phyloP scores from a whole-genome alignment of 2,113 vertebrate genomes.

The Anhinga anhinga region DNA sequence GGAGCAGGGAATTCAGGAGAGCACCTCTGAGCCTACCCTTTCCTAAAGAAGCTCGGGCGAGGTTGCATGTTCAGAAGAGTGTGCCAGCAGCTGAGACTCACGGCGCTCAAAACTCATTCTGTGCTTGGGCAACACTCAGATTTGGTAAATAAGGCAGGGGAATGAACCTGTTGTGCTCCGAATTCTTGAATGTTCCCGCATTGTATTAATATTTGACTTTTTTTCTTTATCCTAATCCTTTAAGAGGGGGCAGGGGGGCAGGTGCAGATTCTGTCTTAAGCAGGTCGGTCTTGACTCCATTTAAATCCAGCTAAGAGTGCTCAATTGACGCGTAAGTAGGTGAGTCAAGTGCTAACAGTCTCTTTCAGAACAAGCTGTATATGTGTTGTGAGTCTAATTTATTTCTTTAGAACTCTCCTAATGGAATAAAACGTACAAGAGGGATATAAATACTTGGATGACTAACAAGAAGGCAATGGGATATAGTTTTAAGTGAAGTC shows the following conservation, averaged over 20 bases:
- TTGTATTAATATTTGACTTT: background rate
- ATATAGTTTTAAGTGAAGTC: background rate
- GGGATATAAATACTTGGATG: background rate
- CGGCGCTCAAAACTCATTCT: background rate
- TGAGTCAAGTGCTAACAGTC: slow-evolving; percentile 53
- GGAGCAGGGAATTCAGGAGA: background rate
- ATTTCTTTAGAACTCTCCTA: slow-evolving; percentile 56
- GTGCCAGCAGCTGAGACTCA: background rate
- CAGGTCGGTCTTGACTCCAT: background rate
- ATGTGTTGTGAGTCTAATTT: slow-evolving; percentile 63
- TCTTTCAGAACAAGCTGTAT: slow-evolving; percentile 60
- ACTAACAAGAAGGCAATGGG: background rate
- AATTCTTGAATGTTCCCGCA: background rate
- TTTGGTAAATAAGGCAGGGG: background rate
- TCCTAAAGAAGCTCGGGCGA: background rate
- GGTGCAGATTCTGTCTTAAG: slow-evolving; percentile 10
- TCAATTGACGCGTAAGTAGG: slow-evolving; percentile 57
- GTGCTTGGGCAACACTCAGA: background rate
- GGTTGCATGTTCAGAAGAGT: accelerated
- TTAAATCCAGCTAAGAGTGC: slow-evolving; percentile 38
- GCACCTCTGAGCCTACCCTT: background rate
- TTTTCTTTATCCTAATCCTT: background rate
- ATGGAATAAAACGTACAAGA: slow-evolving; percentile 32
- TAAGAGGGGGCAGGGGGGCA: background rate
- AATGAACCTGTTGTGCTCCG: background rate